phyloP scores from a whole-genome alignment of 2,113 vertebrate genomes.

The Scopus umbretta region DNA sequence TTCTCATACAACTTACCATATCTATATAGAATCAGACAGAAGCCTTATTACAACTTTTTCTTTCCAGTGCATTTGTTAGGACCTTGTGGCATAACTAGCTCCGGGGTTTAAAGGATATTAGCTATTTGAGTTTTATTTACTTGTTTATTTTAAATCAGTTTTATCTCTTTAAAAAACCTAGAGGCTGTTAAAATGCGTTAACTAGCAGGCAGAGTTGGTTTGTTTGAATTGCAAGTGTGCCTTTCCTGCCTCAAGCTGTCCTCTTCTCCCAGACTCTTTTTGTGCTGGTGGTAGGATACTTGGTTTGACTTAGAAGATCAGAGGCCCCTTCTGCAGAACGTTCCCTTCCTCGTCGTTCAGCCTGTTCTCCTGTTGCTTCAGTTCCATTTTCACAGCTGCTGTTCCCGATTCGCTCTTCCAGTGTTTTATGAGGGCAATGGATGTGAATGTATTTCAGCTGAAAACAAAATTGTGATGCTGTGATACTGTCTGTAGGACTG shows the following conservation, averaged over 20 bases:
- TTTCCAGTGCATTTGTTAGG: background rate
- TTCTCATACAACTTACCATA: accelerated
- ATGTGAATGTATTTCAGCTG: background rate
- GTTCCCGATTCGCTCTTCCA: background rate
- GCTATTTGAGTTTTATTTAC: background rate
- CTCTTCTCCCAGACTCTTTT: background rate
- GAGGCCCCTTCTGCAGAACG: background rate
- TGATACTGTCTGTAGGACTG: background rate
- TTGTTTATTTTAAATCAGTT: background rate
- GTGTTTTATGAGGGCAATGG: background rate
- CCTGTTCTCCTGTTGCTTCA: background rate
- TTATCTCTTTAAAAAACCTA: background rate
- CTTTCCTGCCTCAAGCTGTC: background rate
- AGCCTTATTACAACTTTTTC: background rate
- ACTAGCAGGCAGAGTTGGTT: background rate
- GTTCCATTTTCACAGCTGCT: background rate
- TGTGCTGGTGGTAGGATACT: background rate
- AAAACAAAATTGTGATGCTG: background rate
- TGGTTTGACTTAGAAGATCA: background rate
- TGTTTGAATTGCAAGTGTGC: background rate
- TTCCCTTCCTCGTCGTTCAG: background rate
- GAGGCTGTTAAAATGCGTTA: background rate
- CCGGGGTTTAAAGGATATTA: background rate
- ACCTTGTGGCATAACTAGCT: background rate
- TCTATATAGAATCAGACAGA: background rate